Evolutionary conservation across 2,797 vertebrate species (phyloP).

Genomic region (Rhabdomys pumilio): DNA sequence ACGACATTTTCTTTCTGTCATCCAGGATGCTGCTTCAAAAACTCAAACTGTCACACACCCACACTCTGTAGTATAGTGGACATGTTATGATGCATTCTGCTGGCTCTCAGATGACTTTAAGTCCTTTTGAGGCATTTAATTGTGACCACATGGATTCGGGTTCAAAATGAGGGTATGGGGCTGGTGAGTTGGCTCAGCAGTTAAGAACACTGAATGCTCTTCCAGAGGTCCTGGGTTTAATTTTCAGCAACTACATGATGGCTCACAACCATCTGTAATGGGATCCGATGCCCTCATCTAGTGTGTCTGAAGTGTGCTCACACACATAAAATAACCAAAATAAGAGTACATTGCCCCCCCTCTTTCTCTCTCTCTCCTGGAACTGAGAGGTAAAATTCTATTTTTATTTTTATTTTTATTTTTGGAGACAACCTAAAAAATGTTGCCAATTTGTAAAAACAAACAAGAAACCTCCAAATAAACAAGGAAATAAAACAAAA

Average conservation of each 20-base stretch:
- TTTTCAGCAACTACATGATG: background rate
- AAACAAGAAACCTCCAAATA: conserved; percentile 5
- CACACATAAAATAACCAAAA: background rate
- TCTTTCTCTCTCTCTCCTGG: background rate
- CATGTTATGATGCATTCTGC: conserved; percentile 10
- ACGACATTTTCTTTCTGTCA: background rate
- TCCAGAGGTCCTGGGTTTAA: background rate
- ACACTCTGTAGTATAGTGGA: background rate
- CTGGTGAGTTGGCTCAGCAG: background rate
- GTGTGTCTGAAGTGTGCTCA: background rate
- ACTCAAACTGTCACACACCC: background rate
- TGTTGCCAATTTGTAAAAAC: conserved; percentile 37
- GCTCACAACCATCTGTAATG: background rate
- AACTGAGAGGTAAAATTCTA: conserved; percentile 55
- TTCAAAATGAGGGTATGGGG: conserved; percentile 63
- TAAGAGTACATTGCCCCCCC: too few species aligned
- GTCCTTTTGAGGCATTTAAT: conserved; percentile 73
- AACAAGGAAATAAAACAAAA: conserved; percentile 47
- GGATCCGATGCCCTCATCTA: background rate
- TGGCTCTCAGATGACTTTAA: conserved; percentile 58
- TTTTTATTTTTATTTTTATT: background rate
- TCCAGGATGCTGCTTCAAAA: background rate
- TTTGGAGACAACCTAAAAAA: conserved; percentile 38
- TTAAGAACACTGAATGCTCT: background rate
- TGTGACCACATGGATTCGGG: conserved; percentile 69